Evolutionary conservation across 2,113 vertebrate species (phyloP), one percentile per base, ranked within the genome.

Genomic region (Myiagra hebetior): DNA sequence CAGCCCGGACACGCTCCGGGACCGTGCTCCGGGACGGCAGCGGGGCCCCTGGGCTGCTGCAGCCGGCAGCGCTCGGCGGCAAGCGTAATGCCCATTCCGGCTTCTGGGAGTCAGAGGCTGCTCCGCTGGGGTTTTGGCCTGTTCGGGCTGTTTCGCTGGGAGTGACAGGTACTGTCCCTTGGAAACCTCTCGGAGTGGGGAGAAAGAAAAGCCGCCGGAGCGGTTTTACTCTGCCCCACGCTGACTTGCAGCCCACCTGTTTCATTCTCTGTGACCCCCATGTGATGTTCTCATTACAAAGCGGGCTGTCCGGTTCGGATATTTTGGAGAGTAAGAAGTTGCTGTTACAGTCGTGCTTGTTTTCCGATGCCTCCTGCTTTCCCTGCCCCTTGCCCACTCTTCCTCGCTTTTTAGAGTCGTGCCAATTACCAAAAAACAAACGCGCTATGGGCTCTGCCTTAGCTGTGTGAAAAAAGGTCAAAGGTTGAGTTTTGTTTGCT

Each of bases 251-350:
- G 13, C 27, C 10, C 4, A 1, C 3, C 5, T 27, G 11, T 22
- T 21, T 39, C 9, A 8, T 22, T 0, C 23, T 12, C 8, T 20
- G 0, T 19, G 39, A 7, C 9, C 8, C 3, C 0, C 2, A 0
- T 14, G 14, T 14, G 46, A 21, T 0, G 0, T 20, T 67, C 17
- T 22, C 49, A 0, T 16, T 33, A 3, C 14, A 3, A 55, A 64
- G 5, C 1, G 23, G 14, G 5, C 9, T 65, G 22, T 30, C 26
- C 8, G 1, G 2, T 31, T 10, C 30, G 35, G 5, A 0, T 23
- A 0, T 10, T 22, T 39, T 13, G 8, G 11, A 18, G 35, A 33
- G 15, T 14, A 33, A 23, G 14, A 23, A 37, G 19, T 2, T 78
- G 11, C 15, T 69, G 23, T 17, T 53, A 20, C 5, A 5, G 22